Percentiles rank a stretch among this genome's conserved stretches.
phyloP scores from a whole-genome alignment of 2,113 vertebrate genomes.

The Ceuthmochares aereus region DNA sequence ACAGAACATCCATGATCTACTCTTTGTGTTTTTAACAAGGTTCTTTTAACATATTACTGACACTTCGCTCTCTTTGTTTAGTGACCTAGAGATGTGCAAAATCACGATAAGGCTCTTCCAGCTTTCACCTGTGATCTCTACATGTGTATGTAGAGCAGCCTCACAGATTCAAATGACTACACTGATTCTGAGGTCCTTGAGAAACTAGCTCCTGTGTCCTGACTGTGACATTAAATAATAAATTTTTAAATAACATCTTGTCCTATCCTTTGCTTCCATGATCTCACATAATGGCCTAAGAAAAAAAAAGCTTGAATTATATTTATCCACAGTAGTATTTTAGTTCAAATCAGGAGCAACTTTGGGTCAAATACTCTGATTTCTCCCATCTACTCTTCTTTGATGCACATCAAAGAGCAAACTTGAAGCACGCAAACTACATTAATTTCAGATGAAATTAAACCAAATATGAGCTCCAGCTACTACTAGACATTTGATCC shows the following conservation, averaged over 20 bases:
- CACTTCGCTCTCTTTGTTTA: background rate
- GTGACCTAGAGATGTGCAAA: background rate
- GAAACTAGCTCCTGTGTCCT: background rate
- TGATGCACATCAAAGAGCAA: background rate
- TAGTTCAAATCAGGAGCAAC: background rate
- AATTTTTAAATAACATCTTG: background rate
- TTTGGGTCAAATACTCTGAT: background rate
- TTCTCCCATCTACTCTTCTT: background rate
- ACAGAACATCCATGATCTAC: background rate
- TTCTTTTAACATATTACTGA: background rate
- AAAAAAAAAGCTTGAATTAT: background rate
- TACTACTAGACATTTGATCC: background rate
- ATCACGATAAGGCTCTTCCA: background rate
- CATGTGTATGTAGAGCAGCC: background rate
- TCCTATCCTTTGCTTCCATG: background rate
- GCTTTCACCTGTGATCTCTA: background rate
- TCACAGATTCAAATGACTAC: background rate
- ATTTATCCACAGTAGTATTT: background rate
- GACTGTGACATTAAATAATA: background rate
- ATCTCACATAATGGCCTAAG: background rate
- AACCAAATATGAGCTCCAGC: background rate
- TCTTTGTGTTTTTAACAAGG: background rate
- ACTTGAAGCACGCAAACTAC: background rate
- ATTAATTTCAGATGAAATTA: background rate
- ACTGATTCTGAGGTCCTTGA: background rate